Conservation (phyloP, 2,888 invertebrate species). For the Strigamia crassipes region DNA sequence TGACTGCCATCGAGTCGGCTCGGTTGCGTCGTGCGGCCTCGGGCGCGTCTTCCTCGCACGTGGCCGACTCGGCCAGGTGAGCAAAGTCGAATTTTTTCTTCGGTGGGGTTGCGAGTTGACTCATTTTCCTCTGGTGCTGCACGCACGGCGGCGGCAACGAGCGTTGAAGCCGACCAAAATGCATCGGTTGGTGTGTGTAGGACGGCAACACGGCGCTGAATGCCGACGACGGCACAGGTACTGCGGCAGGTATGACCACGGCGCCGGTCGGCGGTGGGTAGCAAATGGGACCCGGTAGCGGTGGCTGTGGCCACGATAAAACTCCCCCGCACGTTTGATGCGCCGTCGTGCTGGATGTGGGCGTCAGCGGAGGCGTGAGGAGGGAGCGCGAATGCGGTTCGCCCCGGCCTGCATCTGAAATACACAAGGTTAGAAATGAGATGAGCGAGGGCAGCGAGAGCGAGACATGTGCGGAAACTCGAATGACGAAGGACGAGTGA, state of each 20-base stretch:
- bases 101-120: not conserved
- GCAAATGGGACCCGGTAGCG: not conserved
- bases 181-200: not conserved
- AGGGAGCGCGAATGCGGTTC: slow-evolving; percentile 4
- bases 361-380: slow-evolving; percentile 43
- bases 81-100: slow-evolving; percentile 53
- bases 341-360: slow-evolving; percentile 23
- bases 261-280: not conserved
- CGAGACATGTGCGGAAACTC: not conserved
- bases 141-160: slow-evolving; percentile 6
- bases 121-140: not conserved
- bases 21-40: not conserved
- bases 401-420: slow-evolving; percentile 3
- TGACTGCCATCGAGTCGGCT: slow-evolving; percentile 38
- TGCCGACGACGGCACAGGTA: slow-evolving; percentile 42
- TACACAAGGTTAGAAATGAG: not conserved
- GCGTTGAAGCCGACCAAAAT: not conserved
- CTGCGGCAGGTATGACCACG: not conserved
- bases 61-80: slow-evolving; percentile 53
- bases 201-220: slow-evolving; percentile 45
- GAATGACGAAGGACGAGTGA: not conserved
- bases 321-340: slow-evolving; percentile 20
- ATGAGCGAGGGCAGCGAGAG: not conserved
- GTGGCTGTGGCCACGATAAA: slow-evolving; percentile 31
- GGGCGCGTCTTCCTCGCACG: slow-evolving; percentile 15